Evolutionary conservation across 2,888 invertebrate genomes (phyloP).

Genomic region (Dicroscelio sp.): DNA sequence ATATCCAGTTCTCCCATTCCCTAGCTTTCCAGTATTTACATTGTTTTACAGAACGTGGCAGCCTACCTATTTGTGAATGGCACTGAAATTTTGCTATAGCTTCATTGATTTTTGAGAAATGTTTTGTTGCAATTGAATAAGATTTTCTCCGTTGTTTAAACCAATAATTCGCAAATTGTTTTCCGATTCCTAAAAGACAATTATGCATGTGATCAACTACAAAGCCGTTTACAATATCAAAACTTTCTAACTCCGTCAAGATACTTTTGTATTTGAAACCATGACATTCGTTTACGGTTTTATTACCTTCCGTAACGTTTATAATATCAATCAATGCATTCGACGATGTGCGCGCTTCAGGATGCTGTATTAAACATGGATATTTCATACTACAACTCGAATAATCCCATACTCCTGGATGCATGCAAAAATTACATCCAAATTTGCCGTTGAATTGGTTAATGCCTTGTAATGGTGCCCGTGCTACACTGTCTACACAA

Average conservation of each 20-base stretch:
- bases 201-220: constrained; percentile 74
- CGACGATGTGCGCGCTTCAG: not conserved
- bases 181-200: constrained; percentile 41
- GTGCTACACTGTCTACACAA: constrained; percentile 68
- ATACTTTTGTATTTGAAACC: constrained; percentile 54
- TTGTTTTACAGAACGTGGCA: constrained; percentile 37
- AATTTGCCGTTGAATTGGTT: constrained; percentile 67
- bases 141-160: constrained; percentile 12
- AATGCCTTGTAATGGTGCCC: constrained; percentile 73
- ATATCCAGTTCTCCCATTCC: constrained; percentile 52
- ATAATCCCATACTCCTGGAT: constrained; percentile 49
- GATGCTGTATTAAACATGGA: not conserved
- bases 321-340: not conserved
- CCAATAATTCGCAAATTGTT: constrained; percentile 73
- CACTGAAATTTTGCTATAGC: constrained; percentile 24
- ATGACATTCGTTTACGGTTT: too few species aligned
- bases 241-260: constrained; percentile 45
- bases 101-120: constrained; percentile 24
- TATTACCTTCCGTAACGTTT: too few species aligned
- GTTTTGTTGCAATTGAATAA: not conserved
- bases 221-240: constrained; percentile 70
- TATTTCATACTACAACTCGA: not conserved
- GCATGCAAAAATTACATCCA: constrained; percentile 74
- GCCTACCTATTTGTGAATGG: constrained; percentile 47
- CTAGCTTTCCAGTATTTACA: constrained; percentile 56